A percentile compares a stretch with the other conserved stretches of the same genome.
Conservation (phyloP, 2,888 invertebrate species). For the Galerucella nymphaeae region DNA sequence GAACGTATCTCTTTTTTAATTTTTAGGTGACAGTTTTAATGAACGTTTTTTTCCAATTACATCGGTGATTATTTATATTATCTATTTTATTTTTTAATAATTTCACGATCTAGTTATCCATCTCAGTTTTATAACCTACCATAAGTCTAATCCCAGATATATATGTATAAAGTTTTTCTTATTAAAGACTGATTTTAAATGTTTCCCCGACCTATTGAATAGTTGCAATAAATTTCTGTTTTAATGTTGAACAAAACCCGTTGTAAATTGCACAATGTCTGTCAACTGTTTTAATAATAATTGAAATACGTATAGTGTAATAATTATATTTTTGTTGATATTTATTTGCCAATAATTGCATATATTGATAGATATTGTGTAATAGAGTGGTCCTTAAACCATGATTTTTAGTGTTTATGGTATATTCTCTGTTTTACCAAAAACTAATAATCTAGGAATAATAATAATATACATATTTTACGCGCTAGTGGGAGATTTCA, state of each 20-base stretch:
- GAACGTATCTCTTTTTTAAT: no score
- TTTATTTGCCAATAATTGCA: constrained; percentile 11
- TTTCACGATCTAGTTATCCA: neutral
- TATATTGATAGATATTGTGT: constrained; percentile 24
- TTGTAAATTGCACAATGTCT: constrained; percentile 30
- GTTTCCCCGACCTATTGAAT: constrained; percentile 37
- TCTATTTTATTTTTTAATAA: neutral
- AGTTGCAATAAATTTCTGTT: constrained; percentile 43
- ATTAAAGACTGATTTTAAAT: constrained; percentile 32
- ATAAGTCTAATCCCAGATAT: neutral
- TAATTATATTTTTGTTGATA: constrained; percentile 19
- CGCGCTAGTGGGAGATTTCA: neutral
- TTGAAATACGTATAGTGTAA: constrained; percentile 3
- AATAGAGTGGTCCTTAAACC: constrained; percentile 4
- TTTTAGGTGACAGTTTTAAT: no score
- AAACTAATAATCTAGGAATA: neutral
- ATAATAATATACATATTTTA: no score
- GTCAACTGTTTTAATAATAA: constrained; percentile 7
- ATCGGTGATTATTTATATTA: neutral
- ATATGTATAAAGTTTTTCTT: constrained; percentile 21
- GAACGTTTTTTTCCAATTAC: no score
- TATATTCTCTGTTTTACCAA: constrained; percentile 2
- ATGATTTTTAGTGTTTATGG: neutral
- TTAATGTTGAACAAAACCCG: constrained; percentile 36
- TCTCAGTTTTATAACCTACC: neutral